Conservation (phyloP, 2,888 invertebrate genomes). For the Dryobotodes eremita region DNA sequence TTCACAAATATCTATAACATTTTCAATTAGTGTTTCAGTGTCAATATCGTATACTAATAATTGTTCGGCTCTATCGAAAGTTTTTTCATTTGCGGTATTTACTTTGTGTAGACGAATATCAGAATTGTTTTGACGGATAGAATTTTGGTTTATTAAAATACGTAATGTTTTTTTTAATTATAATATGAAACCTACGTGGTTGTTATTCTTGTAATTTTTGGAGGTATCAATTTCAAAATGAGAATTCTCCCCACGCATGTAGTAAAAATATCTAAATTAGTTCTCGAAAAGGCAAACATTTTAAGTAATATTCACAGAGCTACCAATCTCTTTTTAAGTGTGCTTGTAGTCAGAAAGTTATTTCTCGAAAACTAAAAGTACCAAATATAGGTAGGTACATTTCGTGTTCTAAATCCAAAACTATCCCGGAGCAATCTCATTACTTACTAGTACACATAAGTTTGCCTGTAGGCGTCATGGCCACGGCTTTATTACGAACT, state of each 20-base stretch:
- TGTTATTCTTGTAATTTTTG: neutral
- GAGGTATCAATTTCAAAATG: neutral
- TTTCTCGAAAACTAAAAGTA: neutral
- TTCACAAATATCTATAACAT: conserved; percentile 19
- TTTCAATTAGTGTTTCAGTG: conserved; percentile 36
- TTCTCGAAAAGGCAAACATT: neutral
- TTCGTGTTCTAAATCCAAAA: conserved; percentile 15
- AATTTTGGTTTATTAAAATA: conserved; percentile 1
- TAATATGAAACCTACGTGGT: neutral
- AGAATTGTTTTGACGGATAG: conserved; percentile 25
- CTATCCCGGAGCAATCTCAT: conserved; percentile 32
- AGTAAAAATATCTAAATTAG: neutral
- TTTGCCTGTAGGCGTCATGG: conserved; percentile 40
- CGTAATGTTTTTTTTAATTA: neutral
- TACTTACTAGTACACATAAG: conserved; percentile 33
- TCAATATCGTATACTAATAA: conserved; percentile 44
- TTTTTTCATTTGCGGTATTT: conserved; percentile 57
- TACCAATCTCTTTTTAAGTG: neutral
- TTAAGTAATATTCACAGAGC: neutral
- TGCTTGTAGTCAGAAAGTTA: neutral
- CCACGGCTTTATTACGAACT: conserved; percentile 30
- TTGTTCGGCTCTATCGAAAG: conserved; percentile 42
- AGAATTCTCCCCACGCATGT: neutral
- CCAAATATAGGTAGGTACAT: conserved; percentile 19
- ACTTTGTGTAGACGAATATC: conserved; percentile 25